Base-by-base conservation (phyloP, 2,888 invertebrate species). In the Panzeria rudis region DNA sequence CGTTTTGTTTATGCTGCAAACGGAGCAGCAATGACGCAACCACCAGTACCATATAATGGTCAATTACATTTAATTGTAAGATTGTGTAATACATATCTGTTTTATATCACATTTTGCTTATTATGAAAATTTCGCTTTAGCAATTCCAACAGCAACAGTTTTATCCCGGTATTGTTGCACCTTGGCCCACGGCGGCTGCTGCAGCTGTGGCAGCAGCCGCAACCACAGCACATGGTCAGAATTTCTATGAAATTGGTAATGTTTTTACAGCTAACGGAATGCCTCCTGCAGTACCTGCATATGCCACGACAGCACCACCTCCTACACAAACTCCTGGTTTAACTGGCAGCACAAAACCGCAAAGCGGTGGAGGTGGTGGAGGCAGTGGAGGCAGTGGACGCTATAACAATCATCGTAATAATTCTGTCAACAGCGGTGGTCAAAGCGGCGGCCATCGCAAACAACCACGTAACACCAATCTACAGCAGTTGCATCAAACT, bases 251-350 rank as follows among this genome's bases (percentile, higher is more conserved):
- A 87, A 94, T 96, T 89, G 94, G 95, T 88, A 94, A 95, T 90
- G 95, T 96, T 86, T 96, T 95, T 92, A 94, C 95, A 89, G 94
- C 95, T 89, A 96, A 96, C 92, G 96, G 96, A 78, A 93, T 96
- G 87, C 88, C 95, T 80, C 95, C 95, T 66, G 94, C 94, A 78
- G 93, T 95, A 73, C 95, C 94, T 41, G 87, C 91, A 54, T 89
- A 90, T 56, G 91, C 90, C 72, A 87, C 92, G 32, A 79, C 89
- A 80, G 86, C 90, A 52, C 89, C 90, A 79, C 90, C 91, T 69
- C 89, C 90, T 79, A 86, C 87, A 68, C 88, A 90, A 86, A 88
- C 90, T 86, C 84, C 89, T 82, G 88, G 90, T 87, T 83, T 88
- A 29, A 87, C 89, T 86, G 88, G 88, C 20, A 87, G 88, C 68